Base-by-base conservation (phyloP, 2,113 vertebrate species). In the Sebastes fasciatus region DNA sequence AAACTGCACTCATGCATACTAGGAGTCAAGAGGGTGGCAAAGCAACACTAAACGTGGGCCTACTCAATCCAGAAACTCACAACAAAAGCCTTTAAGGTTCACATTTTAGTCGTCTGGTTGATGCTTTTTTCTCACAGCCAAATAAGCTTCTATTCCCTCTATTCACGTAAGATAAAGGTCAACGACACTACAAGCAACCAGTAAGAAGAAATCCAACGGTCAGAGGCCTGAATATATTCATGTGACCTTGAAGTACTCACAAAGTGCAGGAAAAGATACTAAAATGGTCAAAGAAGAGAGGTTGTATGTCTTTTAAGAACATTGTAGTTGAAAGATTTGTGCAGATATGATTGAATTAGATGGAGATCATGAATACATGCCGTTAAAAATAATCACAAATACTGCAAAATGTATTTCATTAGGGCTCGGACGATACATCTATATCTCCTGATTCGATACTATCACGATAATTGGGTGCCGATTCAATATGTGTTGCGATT, bases 281-380 rank as follows among this genome's bases (percentile, higher is more conserved):
- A 60, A 51, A 79, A 21, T 26, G 5, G 34, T 52, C 8, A 17
- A 2, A 40, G 46, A 43, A 65, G 3, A 60, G 26, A 21, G 52
- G 34, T 6, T 48, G 68, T 58, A 21, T 0, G 34, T 60, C 62
- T 73, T 52, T 78, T 1, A 1, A 52, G 34, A 72, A 8, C 62
- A 66, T 17, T 63, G 43, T 34, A 42, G 61, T 55, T 63, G 46
- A 51, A 34, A 54, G n/a, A 71, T 71, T 52, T 26, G 19, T 14
- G 58, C 5, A 55, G 73, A 85, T 52, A 70, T 82, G 65, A 88
- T 76, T 71, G 57, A 43, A 66, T 84, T 64, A 84, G 42, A 6
- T 63, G 11, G 45, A 12, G 51, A 81, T 52, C 23, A 58, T 64
- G 11, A 89, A 63, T 80, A 86, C 76, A 79, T 88, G 83, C 74